Evolutionary conservation across 1,140 invertebrate species (phyloP).

Genomic region (Octopus bimaculoides): DNA sequence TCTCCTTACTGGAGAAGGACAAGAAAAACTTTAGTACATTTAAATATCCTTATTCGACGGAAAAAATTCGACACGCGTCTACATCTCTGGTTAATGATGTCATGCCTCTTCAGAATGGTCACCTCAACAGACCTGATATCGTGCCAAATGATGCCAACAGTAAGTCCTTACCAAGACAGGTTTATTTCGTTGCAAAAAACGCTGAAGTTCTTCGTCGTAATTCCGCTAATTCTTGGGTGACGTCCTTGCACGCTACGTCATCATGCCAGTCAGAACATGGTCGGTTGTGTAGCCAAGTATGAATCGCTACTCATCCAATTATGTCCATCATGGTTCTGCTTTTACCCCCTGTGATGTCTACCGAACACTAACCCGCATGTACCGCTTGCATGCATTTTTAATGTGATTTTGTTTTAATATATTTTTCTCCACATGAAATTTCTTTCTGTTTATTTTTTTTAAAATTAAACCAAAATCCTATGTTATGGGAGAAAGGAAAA

Average conservation of each 20-base stretch:
- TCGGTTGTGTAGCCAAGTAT: slow-evolving; percentile 44
- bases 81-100: slow-evolving; percentile 17
- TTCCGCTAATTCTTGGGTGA: slow-evolving; percentile 46
- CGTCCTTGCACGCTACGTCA: slow-evolving; percentile 43
- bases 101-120: slow-evolving; percentile 7
- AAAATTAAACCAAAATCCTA: too few species aligned
- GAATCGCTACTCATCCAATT: not conserved
- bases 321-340: too few species aligned
- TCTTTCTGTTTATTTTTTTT: too few species aligned
- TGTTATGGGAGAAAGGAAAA: too few species aligned
- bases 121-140: slow-evolving; percentile 15
- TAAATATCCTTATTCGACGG: slow-evolving; percentile 13
- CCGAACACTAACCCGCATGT: too few species aligned
- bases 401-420: too few species aligned
- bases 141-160: slow-evolving; percentile 20
- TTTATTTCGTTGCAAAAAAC: slow-evolving; percentile 29
- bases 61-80: slow-evolving; percentile 8
- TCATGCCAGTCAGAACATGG: slow-evolving; percentile 45
- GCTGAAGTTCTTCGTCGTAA: slow-evolving; percentile 35
- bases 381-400: too few species aligned
- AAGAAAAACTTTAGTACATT: slow-evolving; percentile 14
- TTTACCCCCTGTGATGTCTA: too few species aligned
- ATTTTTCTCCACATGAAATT: too few species aligned
- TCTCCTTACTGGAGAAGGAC: slow-evolving; percentile 24
- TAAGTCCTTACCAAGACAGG: slow-evolving; percentile 21